A percentile compares a stretch with the other conserved stretches of the same genome.
Evolutionary conservation across 2,797 vertebrate genomes (phyloP).

Genomic region (Triplophysa yarkandensis): DNA sequence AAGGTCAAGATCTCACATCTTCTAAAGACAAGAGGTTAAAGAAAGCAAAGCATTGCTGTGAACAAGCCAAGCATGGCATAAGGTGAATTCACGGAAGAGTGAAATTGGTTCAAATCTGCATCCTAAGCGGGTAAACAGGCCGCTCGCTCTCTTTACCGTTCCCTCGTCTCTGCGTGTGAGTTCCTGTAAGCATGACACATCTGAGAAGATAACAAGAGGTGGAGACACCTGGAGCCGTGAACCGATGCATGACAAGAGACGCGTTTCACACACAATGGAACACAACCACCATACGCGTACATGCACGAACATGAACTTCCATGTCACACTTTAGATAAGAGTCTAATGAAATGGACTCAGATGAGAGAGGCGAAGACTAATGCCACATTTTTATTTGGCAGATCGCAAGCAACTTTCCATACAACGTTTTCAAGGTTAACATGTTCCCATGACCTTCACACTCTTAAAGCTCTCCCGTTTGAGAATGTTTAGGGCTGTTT

Average conservation of each 20-base stretch:
- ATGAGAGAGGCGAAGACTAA: conserved; percentile 14
- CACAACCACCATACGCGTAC: not conserved
- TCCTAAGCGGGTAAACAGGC: conserved; percentile 18
- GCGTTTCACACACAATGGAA: conserved; percentile 8
- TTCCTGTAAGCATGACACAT: not conserved
- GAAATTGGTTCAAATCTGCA: conserved; percentile 23
- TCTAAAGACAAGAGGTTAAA: not conserved
- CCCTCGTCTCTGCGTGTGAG: not conserved
- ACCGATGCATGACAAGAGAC: conserved; percentile 40
- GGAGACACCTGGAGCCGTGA: conserved; percentile 42
- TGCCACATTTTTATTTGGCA: too few relatives aligned
- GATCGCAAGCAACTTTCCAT: too few relatives aligned
- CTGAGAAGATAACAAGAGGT: conserved; percentile 31
- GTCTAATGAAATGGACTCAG: not conserved
- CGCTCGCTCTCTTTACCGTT: not conserved
- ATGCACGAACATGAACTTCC: conserved; percentile 22
- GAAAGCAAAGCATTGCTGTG: conserved; percentile 9
- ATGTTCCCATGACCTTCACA: too few relatives aligned
- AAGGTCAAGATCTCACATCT: conserved; percentile 17
- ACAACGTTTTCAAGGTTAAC: too few relatives aligned
- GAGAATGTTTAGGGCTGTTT: too few relatives aligned
- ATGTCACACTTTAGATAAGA: conserved; percentile 22
- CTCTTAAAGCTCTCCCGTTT: too few relatives aligned
- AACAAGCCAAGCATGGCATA: not conserved
- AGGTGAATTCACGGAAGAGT: conserved; percentile 30